Evolutionary conservation across 2,888 invertebrate genomes (phyloP).

Genomic region (Parapristionchus giblindavisi): DNA sequence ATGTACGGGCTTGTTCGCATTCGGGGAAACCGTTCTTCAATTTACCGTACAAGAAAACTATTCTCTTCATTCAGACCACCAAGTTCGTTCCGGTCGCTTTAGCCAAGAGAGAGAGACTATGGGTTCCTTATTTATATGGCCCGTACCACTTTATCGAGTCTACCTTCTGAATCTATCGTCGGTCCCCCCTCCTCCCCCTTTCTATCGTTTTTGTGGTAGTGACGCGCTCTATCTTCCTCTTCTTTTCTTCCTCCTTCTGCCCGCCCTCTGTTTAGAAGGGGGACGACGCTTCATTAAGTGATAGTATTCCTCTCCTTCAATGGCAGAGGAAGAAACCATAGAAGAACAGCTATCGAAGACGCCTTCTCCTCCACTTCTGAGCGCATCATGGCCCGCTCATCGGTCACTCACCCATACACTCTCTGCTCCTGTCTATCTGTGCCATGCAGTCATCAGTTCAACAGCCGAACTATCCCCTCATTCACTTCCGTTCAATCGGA

Average conservation of each 20-base stretch:
- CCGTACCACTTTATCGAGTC: too few relatives aligned
- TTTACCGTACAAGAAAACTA: too few relatives aligned
- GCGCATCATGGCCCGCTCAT: not conserved
- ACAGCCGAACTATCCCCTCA: constrained; percentile 22
- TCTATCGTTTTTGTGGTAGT: too few relatives aligned
- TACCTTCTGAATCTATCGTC: too few relatives aligned
- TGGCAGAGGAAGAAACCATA: not conserved
- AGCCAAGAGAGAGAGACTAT: too few relatives aligned
- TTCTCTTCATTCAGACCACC: too few relatives aligned
- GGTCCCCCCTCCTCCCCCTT: too few relatives aligned
- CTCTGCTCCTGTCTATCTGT: constrained; percentile 25
- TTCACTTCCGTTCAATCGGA: not conserved
- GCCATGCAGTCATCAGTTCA: not conserved
- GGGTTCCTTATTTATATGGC: too few relatives aligned
- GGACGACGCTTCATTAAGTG: constrained; percentile 5
- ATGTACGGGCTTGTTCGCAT: too few relatives aligned
- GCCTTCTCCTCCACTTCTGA: not conserved
- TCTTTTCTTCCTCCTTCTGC: not conserved
- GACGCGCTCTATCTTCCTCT: not conserved
- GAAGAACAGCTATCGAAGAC: not conserved
- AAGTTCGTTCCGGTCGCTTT: too few relatives aligned
- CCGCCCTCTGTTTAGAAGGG: too few relatives aligned
- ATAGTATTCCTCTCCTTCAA: not conserved
- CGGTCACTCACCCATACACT: constrained; percentile 36
- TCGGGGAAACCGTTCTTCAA: too few relatives aligned